Evolutionary conservation across 2,888 invertebrate genomes (phyloP).

Genomic region (Xestobium rufovillosum): DNA sequence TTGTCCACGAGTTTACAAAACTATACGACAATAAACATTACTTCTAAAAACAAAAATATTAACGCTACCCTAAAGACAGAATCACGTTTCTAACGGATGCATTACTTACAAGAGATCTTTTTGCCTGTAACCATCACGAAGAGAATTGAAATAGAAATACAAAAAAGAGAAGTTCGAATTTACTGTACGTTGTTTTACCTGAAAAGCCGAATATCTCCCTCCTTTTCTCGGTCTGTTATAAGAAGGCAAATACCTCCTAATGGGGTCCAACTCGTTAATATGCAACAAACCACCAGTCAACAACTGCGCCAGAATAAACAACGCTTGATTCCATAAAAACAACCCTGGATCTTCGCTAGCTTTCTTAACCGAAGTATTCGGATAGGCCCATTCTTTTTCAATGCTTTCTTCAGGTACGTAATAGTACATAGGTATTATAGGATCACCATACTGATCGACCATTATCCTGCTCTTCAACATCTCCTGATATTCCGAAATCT

Average conservation of each 20-base stretch:
- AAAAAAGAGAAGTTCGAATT: not conserved
- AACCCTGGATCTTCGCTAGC: conserved; percentile 51
- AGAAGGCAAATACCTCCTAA: conserved; percentile 89
- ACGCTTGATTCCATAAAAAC: conserved; percentile 92
- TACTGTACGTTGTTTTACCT: conserved; percentile 54
- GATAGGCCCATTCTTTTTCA: conserved; percentile 62
- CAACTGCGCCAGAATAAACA: conserved; percentile 90
- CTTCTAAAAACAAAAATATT: too few species aligned
- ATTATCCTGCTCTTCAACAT: conserved; percentile 74
- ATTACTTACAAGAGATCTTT: conserved; percentile 55
- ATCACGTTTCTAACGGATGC: too few species aligned
- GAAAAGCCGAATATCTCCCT: conserved; percentile 94
- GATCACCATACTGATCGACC: conserved; percentile 79
- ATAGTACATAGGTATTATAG: conserved; percentile 91
- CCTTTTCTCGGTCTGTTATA: conserved; percentile 89
- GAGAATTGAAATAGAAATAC: conserved; percentile 18
- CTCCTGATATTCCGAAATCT: conserved; percentile 87
- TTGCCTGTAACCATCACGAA: conserved; percentile 44
- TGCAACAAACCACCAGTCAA: conserved; percentile 83
- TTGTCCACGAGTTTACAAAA: too few species aligned
- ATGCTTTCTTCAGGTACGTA: conserved; percentile 69
- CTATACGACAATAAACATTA: too few species aligned
- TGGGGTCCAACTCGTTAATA: conserved; percentile 93
- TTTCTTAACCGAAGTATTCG: conserved; percentile 42
- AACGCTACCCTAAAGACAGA: too few species aligned